Evolutionary conservation across 2,797 vertebrate genomes (phyloP).

Genomic region (Pachyuromys duprasi): DNA sequence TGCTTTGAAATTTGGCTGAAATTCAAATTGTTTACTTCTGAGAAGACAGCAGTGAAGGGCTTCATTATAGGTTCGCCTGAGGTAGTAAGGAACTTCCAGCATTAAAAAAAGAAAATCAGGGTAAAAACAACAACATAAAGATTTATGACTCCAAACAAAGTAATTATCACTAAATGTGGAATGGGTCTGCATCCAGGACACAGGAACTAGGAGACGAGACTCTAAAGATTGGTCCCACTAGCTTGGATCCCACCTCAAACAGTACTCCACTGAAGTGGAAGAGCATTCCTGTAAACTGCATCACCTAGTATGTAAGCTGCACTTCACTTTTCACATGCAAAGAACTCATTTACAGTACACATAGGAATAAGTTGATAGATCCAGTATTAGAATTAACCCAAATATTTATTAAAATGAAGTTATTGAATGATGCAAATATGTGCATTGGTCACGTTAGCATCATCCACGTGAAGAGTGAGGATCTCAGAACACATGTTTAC

Average conservation of each 20-base stretch:
- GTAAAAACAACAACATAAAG: background rate
- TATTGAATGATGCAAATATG: conserved; percentile 10
- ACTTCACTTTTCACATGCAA: background rate
- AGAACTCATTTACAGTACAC: background rate
- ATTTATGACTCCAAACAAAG: background rate
- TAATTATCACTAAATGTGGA: background rate
- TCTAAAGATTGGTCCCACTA: background rate
- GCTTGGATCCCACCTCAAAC: background rate
- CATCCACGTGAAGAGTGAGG: background rate
- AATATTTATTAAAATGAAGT: background rate
- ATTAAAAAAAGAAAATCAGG: background rate
- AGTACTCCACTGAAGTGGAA: background rate
- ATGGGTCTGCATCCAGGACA: background rate
- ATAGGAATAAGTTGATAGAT: background rate
- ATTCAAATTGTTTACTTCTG: background rate
- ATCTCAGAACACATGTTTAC: background rate
- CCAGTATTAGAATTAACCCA: background rate
- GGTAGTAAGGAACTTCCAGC: background rate
- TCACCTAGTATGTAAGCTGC: background rate
- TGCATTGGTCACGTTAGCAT: background rate
- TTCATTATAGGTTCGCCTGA: background rate
- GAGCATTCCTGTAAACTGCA: background rate
- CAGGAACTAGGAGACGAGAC: background rate
- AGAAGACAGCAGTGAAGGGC: background rate
- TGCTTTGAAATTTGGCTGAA: background rate